Percentiles rank a stretch among this genome's conserved stretches.
Evolutionary conservation across 2,888 invertebrate species (phyloP).

Genomic region (Synergus umbraculus): DNA sequence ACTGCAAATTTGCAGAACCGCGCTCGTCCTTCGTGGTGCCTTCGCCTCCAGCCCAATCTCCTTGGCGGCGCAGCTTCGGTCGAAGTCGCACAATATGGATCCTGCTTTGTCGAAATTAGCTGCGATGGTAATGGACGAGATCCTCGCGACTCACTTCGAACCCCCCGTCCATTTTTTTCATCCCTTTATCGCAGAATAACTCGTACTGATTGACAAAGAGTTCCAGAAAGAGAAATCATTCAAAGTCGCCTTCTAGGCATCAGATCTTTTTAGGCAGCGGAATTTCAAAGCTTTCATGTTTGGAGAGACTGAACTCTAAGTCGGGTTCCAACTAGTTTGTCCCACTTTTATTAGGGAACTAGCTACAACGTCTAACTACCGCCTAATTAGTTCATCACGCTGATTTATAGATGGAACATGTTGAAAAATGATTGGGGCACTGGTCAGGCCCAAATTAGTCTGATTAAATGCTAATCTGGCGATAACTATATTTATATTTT

Average conservation of each 20-base stretch:
- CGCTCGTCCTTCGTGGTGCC: slow-evolving; percentile 45
- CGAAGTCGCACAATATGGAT: slow-evolving; percentile 60
- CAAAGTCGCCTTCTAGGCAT: slow-evolving; percentile 35
- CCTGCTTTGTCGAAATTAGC: slow-evolving; percentile 67
- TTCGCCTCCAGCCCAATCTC: no score
- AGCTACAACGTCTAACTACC: no score
- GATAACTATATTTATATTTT: no score
- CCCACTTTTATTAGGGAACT: no score
- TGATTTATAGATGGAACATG: no score
- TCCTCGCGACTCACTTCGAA: slow-evolving; percentile 56
- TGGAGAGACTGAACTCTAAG: no score
- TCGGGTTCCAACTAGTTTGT: no score
- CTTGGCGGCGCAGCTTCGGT: slow-evolving; percentile 54
- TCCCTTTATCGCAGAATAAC: slow-evolving; percentile 24
- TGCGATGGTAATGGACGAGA: slow-evolving; percentile 68
- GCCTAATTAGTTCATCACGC: no score
- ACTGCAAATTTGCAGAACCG: slow-evolving; percentile 10
- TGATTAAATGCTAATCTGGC: no score
- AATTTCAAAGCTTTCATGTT: neutral
- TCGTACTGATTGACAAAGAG: slow-evolving; percentile 20
- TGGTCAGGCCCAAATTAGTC: no score
- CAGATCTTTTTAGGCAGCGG: slow-evolving; percentile 11
- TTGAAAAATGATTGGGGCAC: no score
- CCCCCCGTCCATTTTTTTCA: slow-evolving; percentile 7
- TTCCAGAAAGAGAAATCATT: slow-evolving; percentile 19